A percentile compares a stretch with the other conserved stretches of the same genome.
phyloP scores from a whole-genome alignment of 2,888 invertebrate species.

The Agrotis clavis region DNA sequence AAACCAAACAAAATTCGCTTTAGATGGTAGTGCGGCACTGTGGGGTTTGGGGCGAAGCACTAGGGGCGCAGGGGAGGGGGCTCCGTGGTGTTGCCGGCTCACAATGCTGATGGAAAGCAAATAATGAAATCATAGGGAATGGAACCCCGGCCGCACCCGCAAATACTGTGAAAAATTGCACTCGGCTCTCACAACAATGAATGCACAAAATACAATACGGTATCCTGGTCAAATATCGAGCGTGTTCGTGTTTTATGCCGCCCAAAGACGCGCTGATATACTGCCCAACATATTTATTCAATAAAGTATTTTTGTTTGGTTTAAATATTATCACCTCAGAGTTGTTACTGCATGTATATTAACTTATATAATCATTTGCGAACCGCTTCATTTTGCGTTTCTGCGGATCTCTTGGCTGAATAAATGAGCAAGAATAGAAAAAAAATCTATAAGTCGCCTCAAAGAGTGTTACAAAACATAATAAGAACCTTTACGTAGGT shows the following conservation, averaged over 20 bases:
- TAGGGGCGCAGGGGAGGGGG: slow-evolving; percentile 53
- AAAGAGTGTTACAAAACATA: slow-evolving; percentile 13
- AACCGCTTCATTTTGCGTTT: not conserved
- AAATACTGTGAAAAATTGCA: slow-evolving; percentile 89
- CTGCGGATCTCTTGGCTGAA: no score
- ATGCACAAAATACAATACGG: slow-evolving; percentile 74
- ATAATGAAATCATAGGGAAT: slow-evolving; percentile 90
- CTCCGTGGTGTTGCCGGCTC: slow-evolving; percentile 76
- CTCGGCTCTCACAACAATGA: slow-evolving; percentile 77
- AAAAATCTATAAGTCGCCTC: not conserved
- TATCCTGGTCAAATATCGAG: slow-evolving; percentile 60
- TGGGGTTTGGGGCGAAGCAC: slow-evolving; percentile 63
- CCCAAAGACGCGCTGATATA: slow-evolving; percentile 19
- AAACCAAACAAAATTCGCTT: slow-evolving; percentile 89
- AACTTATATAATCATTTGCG: not conserved
- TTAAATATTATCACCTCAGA: slow-evolving; percentile 17
- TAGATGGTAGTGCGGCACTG: slow-evolving; percentile 75
- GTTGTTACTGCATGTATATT: not conserved
- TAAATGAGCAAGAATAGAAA: not conserved
- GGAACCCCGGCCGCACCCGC: slow-evolving; percentile 79
- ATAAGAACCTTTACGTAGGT: slow-evolving; percentile 12
- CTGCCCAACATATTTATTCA: slow-evolving; percentile 20
- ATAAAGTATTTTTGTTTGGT: slow-evolving; percentile 23
- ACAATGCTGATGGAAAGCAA: slow-evolving; percentile 91
- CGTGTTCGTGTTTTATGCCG: slow-evolving; percentile 41